phyloP scores from a whole-genome alignment of 2,113 vertebrate genomes.

The Lampris megalopsis region DNA sequence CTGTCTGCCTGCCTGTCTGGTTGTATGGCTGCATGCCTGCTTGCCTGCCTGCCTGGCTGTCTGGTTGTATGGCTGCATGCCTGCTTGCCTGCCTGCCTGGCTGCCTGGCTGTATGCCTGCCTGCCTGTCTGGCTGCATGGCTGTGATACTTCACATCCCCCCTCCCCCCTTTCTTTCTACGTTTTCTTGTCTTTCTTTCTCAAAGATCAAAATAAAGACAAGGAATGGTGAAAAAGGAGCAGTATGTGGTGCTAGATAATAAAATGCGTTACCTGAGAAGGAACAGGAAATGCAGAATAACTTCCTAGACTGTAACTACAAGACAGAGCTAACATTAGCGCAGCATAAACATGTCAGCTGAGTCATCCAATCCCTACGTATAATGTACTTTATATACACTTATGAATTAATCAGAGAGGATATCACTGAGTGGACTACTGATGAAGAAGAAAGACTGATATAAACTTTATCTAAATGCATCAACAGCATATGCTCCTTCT shows the following conservation, averaged over 20 bases:
- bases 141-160: too few relatives aligned
- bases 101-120: too few relatives aligned
- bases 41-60: neutral
- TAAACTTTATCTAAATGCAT: constrained; percentile 21
- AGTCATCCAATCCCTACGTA: too few relatives aligned
- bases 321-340: neutral
- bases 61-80: neutral
- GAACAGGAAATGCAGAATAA: too few relatives aligned
- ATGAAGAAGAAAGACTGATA: constrained; percentile 28
- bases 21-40: constrained; percentile 4
- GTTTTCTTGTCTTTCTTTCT: too few relatives aligned
- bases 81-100: neutral
- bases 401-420: constrained; percentile 26
- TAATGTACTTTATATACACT: constrained; percentile 15
- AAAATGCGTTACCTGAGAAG: too few relatives aligned
- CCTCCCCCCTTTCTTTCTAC: too few relatives aligned
- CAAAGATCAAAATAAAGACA: too few relatives aligned
- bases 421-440: constrained; percentile 27
- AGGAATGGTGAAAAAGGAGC: too few relatives aligned
- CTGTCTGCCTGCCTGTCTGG: neutral
- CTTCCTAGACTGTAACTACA: too few relatives aligned
- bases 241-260: too few relatives aligned
- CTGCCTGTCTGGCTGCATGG: too few relatives aligned
- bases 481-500: constrained; percentile 6
- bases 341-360: neutral